These are phyloP conservation scores for Lutra lutra DNA, from an alignment of 2,797 vertebrate species.

Conservation along the genomic window DNA sequence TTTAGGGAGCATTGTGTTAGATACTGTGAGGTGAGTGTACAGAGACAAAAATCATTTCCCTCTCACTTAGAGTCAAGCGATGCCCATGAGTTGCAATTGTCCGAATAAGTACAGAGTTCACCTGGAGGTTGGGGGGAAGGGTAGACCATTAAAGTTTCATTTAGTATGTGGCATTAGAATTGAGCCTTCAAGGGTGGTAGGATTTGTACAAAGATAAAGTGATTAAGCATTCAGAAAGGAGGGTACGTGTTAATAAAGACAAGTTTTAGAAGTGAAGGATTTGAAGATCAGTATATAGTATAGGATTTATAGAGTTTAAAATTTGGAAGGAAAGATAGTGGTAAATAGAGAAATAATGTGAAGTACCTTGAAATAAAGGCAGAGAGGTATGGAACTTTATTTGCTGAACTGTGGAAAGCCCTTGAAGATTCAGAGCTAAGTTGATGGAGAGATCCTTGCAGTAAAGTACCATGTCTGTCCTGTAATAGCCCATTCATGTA, in stretches of 20 bases:
- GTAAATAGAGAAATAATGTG: neutral
- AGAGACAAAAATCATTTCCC: neutral
- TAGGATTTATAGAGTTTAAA: neutral
- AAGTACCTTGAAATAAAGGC: neutral
- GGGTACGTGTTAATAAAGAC: neutral
- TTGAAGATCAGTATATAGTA: neutral
- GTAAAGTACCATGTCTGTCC: neutral
- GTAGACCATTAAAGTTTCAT: neutral
- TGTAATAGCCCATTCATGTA: neutral
- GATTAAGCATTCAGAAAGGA: neutral
- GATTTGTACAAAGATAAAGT: neutral
- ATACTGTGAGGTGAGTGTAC: neutral
- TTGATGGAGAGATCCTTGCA: neutral
- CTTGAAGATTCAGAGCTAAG: neutral
- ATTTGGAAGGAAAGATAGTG: constrained; percentile 6
- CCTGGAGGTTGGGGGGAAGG: neutral
- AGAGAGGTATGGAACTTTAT: neutral
- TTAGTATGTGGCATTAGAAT: constrained; percentile 13
- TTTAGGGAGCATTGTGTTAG: neutral
- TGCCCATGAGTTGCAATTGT: neutral
- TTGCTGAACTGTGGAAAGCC: neutral
- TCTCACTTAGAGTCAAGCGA: neutral
- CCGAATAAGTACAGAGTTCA: neutral
- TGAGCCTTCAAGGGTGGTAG: neutral
- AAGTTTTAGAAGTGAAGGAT: neutral